Percentiles rank a stretch among this genome's conserved stretches.
Evolutionary conservation across 2,113 vertebrate genomes (phyloP).

Genomic region (Odontesthes bonariensis): DNA sequence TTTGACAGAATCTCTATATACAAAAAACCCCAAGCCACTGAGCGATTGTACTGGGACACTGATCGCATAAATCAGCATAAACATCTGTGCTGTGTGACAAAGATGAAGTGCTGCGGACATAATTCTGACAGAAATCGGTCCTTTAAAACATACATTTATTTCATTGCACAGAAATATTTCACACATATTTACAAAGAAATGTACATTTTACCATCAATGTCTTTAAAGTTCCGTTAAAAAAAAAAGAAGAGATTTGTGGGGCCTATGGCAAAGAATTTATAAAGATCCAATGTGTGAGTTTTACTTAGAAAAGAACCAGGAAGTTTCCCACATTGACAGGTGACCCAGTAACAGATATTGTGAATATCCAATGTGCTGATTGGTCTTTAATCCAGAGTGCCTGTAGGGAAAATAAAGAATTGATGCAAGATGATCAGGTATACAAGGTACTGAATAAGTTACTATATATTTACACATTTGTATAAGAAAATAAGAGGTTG

Average conservation of each 20-base stretch:
- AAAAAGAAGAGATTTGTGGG: slow-evolving; percentile 31
- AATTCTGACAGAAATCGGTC: background rate
- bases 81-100: background rate
- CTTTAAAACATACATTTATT: slow-evolving; percentile 67
- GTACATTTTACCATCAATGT: slow-evolving; percentile 49
- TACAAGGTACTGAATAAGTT: background rate
- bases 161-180: slow-evolving; percentile 42
- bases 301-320: slow-evolving; percentile 45
- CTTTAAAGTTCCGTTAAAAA: slow-evolving; percentile 10
- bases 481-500: background rate
- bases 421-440: background rate
- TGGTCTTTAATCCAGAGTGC: slow-evolving; percentile 69
- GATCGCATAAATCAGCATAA: no score
- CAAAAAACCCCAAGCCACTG: no score
- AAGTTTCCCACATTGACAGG: slow-evolving; percentile 12
- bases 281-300: slow-evolving; percentile 40
- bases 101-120: no score
- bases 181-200: slow-evolving; percentile 77
- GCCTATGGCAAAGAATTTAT: slow-evolving; percentile 37
- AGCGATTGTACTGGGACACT: no score
- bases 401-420: slow-evolving; percentile 45
- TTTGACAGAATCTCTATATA: no score
- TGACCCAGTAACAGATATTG: background rate
- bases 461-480: background rate
- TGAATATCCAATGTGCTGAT: background rate